Conservation (phyloP, 2,113 vertebrate species). For the Rissa tridactyla region DNA sequence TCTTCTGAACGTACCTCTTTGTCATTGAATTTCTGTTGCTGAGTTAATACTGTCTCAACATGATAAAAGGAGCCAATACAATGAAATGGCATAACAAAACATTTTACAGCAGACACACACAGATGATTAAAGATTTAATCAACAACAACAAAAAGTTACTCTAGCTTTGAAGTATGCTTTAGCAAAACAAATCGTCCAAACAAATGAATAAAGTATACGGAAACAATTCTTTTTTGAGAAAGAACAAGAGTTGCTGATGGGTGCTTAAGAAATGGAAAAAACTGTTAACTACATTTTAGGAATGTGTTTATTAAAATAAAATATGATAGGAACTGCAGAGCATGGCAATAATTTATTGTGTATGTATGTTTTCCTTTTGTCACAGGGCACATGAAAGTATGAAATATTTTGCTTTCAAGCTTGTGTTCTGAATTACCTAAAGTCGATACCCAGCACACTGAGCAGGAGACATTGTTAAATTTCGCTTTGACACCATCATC, state of each 20-base stretch:
- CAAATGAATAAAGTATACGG: conserved; percentile 21
- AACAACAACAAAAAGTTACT: conserved; percentile 58
- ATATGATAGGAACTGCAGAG: conserved; percentile 24
- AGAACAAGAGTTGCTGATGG: conserved; percentile 8
- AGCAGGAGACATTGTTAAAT: conserved; percentile 57
- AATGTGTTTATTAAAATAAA: conserved; percentile 51
- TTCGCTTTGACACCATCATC: conserved; percentile 55
- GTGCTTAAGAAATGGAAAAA: conserved; percentile 24
- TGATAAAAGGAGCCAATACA: conserved; percentile 58
- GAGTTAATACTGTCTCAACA: conserved; percentile 53
- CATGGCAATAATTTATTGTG: conserved; percentile 38
- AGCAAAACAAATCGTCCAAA: conserved; percentile 54
- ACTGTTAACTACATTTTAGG: conserved; percentile 49
- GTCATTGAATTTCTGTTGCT: conserved; percentile 55
- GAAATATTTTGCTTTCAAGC: conserved; percentile 53
- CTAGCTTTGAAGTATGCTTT: conserved; percentile 51
- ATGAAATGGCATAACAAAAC: conserved; percentile 56
- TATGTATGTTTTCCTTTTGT: conserved; percentile 55
- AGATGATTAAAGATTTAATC: conserved; percentile 64
- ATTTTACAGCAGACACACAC: conserved; percentile 31
- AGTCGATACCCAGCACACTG: conserved; percentile 50
- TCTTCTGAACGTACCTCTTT: neutral
- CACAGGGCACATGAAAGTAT: conserved; percentile 18
- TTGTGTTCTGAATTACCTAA: conserved; percentile 53
- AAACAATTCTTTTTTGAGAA: conserved; percentile 34